Percentiles rank a stretch among this genome's conserved stretches.
Conservation (phyloP, 2,888 invertebrate species). For the Coenonympha arcania region DNA sequence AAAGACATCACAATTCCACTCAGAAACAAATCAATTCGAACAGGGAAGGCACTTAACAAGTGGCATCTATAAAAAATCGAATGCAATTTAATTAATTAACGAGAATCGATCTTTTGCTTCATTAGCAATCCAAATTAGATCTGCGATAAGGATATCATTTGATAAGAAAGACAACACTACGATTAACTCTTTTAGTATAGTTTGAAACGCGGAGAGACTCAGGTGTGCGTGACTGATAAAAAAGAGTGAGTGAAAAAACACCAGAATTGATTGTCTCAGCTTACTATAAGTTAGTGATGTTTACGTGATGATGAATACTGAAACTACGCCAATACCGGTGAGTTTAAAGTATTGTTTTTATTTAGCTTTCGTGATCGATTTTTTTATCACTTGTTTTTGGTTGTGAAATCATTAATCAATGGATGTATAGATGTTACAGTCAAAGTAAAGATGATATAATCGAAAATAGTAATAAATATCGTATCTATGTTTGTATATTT, state of each 20-base stretch:
- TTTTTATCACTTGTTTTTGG: background rate
- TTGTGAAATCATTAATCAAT: background rate
- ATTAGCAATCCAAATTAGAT: conserved; percentile 23
- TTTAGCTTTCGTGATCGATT: background rate
- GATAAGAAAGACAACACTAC: conserved; percentile 16
- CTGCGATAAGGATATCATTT: conserved; percentile 17
- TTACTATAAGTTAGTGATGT: background rate
- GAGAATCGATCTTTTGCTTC: conserved; percentile 7
- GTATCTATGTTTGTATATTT: too few species aligned
- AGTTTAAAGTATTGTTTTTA: background rate
- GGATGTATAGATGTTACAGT: too few species aligned
- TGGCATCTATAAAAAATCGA: background rate
- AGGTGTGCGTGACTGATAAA: background rate
- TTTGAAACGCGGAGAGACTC: background rate
- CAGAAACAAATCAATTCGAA: too few species aligned
- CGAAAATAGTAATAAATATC: too few species aligned
- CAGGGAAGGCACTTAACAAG: background rate
- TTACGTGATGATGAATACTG: background rate
- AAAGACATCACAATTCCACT: too few species aligned
- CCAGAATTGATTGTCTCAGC: background rate
- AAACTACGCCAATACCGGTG: background rate
- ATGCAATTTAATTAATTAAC: background rate
- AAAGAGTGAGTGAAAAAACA: background rate
- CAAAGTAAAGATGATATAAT: too few species aligned
- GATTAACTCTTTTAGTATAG: background rate